Evolutionary conservation across 2,797 vertebrate genomes (phyloP), one percentile per base, ranked within the genome.

Genomic region (Sebastes flavidus): DNA sequence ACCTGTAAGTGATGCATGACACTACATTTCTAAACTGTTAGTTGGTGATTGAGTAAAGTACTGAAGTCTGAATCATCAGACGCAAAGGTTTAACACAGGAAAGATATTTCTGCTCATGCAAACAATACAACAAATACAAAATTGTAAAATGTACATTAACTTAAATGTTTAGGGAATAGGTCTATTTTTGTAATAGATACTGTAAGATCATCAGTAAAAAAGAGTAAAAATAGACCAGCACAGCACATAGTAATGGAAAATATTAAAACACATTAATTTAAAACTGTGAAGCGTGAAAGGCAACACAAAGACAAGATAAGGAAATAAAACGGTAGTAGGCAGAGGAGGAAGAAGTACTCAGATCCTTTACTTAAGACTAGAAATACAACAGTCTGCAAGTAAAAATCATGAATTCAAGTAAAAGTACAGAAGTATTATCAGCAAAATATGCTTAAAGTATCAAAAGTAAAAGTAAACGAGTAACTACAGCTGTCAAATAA

Each of bases 1-100:
- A 77, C 29, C 0, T 71, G 65, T 63, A 49, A 25, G 2, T 69
- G 49, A 52, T 46, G 84, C 83, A 81, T 85, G 90, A 86, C 72
- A 0, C 16, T 52, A 77, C 83, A 60, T 46, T 85, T 88, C 24
- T 22, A 1, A 12, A 71, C 55, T 24, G 34, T 10, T 14, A 1
- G 8, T 25, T 5, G 1, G 70, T 25, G 78, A 76, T 29, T 67
- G 38, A 55, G 42, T 12, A 18, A 70, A 72, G 4, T 5, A 5
- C 34, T 68, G 5, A 70, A 59, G 20, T 29, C 12, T 49, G 56
- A 70, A 66, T 66, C n/a, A 58, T 20, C 18, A 32, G 22, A 2
- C 16, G 25, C 3, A 68, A 13, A 55, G 4, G 22, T 61, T 67
- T 4, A 52, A 2, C 4, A 8, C 13, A 73, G 29, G 20, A 4